phyloP scores from a whole-genome alignment of 23 tunicate species.

The Styela plicata region DNA sequence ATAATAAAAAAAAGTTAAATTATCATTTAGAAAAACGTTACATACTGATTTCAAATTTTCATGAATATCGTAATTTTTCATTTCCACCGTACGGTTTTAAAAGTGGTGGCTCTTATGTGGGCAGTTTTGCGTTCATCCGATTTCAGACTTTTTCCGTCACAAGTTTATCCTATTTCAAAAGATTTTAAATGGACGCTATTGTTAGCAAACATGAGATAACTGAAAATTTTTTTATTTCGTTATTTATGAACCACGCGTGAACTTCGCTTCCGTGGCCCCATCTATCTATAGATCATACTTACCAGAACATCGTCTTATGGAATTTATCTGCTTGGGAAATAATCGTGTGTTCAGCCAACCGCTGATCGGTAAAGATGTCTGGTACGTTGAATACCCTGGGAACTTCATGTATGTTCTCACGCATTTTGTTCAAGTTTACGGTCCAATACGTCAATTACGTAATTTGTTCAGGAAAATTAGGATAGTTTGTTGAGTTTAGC shows the following conservation, averaged over 20 bases:
- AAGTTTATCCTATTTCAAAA: not conserved
- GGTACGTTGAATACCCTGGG: not conserved
- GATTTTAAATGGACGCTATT: not conserved
- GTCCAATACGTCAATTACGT: not conserved
- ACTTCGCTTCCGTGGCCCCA: too few relatives aligned
- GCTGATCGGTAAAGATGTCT: not conserved
- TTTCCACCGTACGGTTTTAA: not conserved
- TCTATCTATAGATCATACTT: too few relatives aligned
- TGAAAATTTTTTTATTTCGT: too few relatives aligned
- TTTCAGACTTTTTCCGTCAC: not conserved
- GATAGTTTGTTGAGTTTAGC: too few relatives aligned
- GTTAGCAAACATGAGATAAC: not conserved
- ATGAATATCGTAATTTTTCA: too few relatives aligned
- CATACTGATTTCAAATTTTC: too few relatives aligned
- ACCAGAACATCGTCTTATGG: too few relatives aligned
- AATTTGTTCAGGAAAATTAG: not conserved
- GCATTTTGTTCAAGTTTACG: not conserved
- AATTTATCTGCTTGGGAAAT: too few relatives aligned
- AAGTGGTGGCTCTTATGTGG: not conserved
- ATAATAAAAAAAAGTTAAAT: too few relatives aligned
- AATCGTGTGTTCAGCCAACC: not conserved
- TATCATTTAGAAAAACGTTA: too few relatives aligned
- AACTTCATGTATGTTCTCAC: not conserved
- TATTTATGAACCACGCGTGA: too few relatives aligned
- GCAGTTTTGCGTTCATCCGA: not conserved